Evolutionary conservation across 2,113 vertebrate genomes (phyloP).

Genomic region (Pangasianodon gigas): DNA sequence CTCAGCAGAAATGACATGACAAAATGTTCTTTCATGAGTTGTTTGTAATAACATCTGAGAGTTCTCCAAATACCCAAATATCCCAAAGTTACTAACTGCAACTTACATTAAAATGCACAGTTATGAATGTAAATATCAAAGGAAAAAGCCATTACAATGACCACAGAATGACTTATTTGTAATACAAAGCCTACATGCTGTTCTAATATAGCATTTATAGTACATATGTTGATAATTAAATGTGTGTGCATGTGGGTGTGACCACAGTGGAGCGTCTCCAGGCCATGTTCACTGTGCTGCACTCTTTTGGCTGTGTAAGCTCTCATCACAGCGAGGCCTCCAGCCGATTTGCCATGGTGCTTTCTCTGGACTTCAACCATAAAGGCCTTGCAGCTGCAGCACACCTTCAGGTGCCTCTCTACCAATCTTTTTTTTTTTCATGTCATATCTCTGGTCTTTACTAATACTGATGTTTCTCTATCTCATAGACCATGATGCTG

Average conservation of each 20-base stretch:
- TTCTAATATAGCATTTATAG: neutral
- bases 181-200: neutral
- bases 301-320: slow-evolving; percentile 83
- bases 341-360: slow-evolving; percentile 83
- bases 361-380: slow-evolving; percentile 89
- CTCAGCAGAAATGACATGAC: too few species aligned
- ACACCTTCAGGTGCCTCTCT: slow-evolving; percentile 83
- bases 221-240: neutral
- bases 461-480: neutral
- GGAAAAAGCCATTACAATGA: too few species aligned
- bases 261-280: slow-evolving; percentile 85
- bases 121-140: neutral
- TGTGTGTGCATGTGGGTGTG: slow-evolving; percentile 31
- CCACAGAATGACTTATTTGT: neutral
- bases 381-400: slow-evolving; percentile 78
- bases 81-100: neutral
- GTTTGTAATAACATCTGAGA: neutral
- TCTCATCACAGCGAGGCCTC: slow-evolving; percentile 75
- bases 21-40: too few species aligned
- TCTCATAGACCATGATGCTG: slow-evolving; percentile 87
- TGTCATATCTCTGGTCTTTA: neutral
- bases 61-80: neutral
- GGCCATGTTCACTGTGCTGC: slow-evolving; percentile 86
- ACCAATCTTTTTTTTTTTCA: neutral
- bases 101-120: neutral